phyloP scores from a whole-genome alignment of 2,113 vertebrate genomes.

The Hippocampus mohnikei region DNA sequence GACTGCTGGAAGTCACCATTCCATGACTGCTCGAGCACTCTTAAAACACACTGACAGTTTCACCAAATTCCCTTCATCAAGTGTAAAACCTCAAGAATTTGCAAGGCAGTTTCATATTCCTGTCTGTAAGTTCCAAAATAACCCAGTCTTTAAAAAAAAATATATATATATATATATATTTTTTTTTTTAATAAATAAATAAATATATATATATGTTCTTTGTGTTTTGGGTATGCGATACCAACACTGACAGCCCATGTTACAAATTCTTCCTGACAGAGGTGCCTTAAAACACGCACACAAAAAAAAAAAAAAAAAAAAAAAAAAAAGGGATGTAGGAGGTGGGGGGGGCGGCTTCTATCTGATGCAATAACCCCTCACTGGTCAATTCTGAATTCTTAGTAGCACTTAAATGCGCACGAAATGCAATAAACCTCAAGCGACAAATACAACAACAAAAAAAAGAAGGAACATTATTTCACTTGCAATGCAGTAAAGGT shows the following conservation, averaged over 20 bases:
- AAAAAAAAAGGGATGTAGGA: not conserved
- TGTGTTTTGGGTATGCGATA: not conserved
- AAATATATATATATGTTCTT: not conserved
- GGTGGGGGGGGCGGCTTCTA: too few relatives aligned
- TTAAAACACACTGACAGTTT: not conserved
- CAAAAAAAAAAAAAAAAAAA: not conserved
- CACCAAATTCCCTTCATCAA: not conserved
- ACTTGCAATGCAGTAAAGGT: constrained; percentile 2
- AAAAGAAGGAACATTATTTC: not conserved
- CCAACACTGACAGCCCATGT: not conserved
- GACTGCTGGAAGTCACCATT: constrained; percentile 4
- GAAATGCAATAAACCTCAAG: not conserved
- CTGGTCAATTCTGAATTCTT: not conserved
- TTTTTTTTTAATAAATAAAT: too few relatives aligned
- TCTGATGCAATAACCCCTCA: not conserved
- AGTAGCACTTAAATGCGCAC: not conserved
- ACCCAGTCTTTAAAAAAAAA: not conserved
- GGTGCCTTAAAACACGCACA: not conserved
- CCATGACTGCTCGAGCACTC: not conserved
- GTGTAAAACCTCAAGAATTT: not conserved
- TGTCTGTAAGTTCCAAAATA: not conserved
- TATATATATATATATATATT: not conserved
- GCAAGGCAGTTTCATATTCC: not conserved
- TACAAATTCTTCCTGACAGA: not conserved
- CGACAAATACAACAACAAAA: not conserved